Evolutionary conservation across 2,888 invertebrate species (phyloP), one percentile per base, ranked within the genome.

Genomic region (Dolichomitus sp.): DNA sequence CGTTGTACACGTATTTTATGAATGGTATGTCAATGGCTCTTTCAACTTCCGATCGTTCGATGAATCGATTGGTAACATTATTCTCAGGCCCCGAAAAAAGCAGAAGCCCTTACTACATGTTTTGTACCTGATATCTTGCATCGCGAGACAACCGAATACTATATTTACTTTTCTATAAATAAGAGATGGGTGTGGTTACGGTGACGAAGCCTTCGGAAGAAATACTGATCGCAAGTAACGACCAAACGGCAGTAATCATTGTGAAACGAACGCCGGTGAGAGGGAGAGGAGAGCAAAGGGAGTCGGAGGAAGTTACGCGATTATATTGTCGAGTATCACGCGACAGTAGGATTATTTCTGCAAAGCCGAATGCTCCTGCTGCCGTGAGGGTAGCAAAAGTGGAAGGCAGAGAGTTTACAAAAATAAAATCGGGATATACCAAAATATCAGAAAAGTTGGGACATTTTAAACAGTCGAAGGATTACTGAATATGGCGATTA

Each of bases 241-340:
- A 83, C 81, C 84, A 83, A 83, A 81, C 80, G 59, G 65, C 61
- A 61, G 68, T 83, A 84, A 80, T 83, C 65, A 75, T 73, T 75
- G 77, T 78, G 52, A 61, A 77, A 52, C 52, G 77, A 69, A 61
- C 66, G 75, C 65, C 40, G 37, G 45, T 69, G 61, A 84, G 69
- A 66, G 65, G 66, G 33, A 59, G 50, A 50, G 48, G 11, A 11
- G 23, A 11, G 23, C 9, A 19, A 23, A 23, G 57, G 30, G 30
- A 57, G 12, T 4, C 14, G 14, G 30, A 30, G 59, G 9, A 30
- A 33, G 33, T 40, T 52, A 50, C 48, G 45, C 48, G 59, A 73
- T 73, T 75, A 48, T 68, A 84, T 76, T 77, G 70, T 70, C 70
- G 42, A 23, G 45, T 63, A 78, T 77, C 84, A 84, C 85, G 85